Evolutionary conservation across 1,140 invertebrate species (phyloP).

Genomic region (Zelostemma sp.): DNA sequence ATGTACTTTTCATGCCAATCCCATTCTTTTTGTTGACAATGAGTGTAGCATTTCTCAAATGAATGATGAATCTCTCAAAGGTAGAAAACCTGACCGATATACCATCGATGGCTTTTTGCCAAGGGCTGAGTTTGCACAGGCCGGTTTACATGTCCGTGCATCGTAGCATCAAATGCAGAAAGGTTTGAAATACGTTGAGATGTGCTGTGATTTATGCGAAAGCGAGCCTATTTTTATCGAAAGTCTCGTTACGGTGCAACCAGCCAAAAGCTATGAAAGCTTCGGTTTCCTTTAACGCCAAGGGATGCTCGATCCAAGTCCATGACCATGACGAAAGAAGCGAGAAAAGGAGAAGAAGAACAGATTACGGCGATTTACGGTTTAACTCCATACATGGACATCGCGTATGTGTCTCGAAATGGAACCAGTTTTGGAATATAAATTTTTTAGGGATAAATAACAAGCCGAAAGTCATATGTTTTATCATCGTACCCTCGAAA

Average conservation of each 20-base stretch:
- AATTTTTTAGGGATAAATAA: neutral
- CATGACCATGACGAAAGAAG: neutral
- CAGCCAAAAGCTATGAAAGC: neutral
- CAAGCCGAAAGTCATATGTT: neutral
- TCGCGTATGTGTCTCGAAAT: conserved; percentile 2
- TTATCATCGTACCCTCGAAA: neutral
- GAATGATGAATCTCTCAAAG: conserved; percentile 34
- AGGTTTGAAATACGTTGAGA: conserved; percentile 24
- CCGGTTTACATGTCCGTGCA: conserved; percentile 11
- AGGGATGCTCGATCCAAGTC: neutral
- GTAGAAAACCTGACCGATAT: conserved; percentile 20
- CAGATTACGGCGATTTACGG: neutral
- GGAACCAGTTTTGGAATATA: conserved; percentile 3
- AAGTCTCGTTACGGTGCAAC: conserved; percentile 17
- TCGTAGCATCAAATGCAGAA: conserved; percentile 20
- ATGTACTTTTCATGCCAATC: too few species aligned
- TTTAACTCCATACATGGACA: neutral
- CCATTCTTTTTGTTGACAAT: too few species aligned
- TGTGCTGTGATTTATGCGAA: conserved; percentile 41
- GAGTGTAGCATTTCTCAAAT: too few species aligned
- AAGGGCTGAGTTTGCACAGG: conserved; percentile 15
- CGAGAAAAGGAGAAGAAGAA: neutral
- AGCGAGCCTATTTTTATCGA: conserved; percentile 34
- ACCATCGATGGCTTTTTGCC: conserved; percentile 30
- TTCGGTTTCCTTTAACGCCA: neutral